Evolutionary conservation across 2,888 invertebrate species (phyloP), one percentile per base, ranked within the genome.

Genomic region (Polyommatus iphigenia): DNA sequence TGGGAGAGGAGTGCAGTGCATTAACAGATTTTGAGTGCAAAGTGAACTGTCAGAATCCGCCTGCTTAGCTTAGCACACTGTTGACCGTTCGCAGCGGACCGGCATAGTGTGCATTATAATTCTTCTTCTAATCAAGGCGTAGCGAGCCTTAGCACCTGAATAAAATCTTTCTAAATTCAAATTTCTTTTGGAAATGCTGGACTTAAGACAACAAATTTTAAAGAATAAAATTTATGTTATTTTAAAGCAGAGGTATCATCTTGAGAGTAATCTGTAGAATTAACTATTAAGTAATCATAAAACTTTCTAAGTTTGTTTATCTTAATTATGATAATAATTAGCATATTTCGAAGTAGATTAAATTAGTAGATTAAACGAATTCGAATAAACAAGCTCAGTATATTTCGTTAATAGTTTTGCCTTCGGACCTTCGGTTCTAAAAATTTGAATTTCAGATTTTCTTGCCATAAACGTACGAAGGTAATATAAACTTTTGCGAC

Each of bases 301-400:
- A 24, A 24, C 24, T 62, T 62, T 62, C 62, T 24, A 62, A 62
- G 20, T 20, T 3, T 20, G 10, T 62, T 62, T 24, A 62, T 62
- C 24, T 13, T 24, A 24, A 62, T 67, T 67, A 67, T 67, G 29
- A 67, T 67, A 29, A 67, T 67, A 29, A 67, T 67, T 29, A 4
- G 15, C 29, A 29, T 13, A 29, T 67, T 67, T 67, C 29, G 15
- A 29, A 67, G 67, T 29, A 29, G 29, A 29, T 67, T 67, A 67
- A 1, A 29, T 67, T 29, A 32, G 32, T 32, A 32, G 32, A 24
- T 3, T 32, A 32, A 32, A 3, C 24, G 62, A 62, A 67, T 29
- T 29, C 67, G 67, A 67, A 67, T 62, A 62, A 62, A 62, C 10
- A 62, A 62, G 62, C n/a, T n/a, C n/a, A 3, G 62, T 67, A 15